A percentile compares a stretch with the other conserved stretches of the same genome.
phyloP scores from a whole-genome alignment of 23 tunicate genomes.

The Halocynthia roretzi region DNA sequence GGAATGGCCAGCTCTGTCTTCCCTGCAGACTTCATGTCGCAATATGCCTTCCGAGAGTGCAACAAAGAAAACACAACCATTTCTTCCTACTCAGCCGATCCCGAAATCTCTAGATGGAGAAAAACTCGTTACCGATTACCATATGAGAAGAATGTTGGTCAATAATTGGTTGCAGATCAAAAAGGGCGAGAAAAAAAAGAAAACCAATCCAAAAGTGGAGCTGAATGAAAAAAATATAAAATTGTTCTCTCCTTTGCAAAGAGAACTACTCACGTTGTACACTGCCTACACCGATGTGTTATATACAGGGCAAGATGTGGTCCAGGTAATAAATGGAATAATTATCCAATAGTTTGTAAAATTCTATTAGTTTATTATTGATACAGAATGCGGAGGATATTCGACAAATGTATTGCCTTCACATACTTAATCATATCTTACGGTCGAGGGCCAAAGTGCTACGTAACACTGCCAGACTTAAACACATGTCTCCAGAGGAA shows the following conservation, averaged over 20 bases:
- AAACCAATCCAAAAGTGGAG: not conserved
- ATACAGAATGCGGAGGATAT: not conserved
- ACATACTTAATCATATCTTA: constrained; percentile 47
- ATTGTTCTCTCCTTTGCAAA: constrained; percentile 9
- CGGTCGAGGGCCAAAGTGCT: constrained; percentile 27
- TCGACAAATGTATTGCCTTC: constrained; percentile 32
- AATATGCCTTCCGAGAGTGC: not conserved
- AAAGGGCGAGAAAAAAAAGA: not conserved
- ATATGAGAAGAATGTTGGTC: constrained; percentile 5
- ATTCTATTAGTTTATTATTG: not conserved
- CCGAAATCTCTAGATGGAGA: not conserved
- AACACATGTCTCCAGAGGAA: constrained; percentile 36
- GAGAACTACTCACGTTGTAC: constrained; percentile 8
- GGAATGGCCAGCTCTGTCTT: constrained; percentile 1
- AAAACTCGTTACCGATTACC: not conserved
- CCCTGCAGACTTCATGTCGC: not conserved
- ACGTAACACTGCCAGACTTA: constrained; percentile 36
- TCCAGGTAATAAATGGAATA: too few relatives aligned
- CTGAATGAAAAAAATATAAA: too few relatives aligned
- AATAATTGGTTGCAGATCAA: constrained; percentile 11
- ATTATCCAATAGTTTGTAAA: too few relatives aligned
- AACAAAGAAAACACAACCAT: not conserved
- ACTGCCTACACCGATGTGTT: constrained; percentile 16
- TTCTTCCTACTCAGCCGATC: not conserved
- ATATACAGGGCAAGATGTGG: not conserved